phyloP scores from a whole-genome alignment of 1,140 invertebrate species.

The Copidosoma floridanum region DNA sequence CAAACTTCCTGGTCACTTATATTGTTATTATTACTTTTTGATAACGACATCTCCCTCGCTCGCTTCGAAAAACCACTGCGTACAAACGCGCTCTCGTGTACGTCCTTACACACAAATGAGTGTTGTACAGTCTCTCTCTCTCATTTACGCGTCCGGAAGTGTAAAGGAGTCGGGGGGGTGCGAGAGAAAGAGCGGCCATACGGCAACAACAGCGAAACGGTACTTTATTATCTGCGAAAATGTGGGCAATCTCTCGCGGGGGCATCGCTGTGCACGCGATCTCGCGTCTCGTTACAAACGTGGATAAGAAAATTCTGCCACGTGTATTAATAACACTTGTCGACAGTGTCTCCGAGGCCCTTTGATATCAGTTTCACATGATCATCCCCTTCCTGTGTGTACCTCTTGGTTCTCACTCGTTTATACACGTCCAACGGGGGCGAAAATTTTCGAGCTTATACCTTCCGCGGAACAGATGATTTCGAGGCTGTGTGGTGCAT shows the following conservation, averaged over 20 bases:
- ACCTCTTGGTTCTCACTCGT: neutral
- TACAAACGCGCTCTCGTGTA: neutral
- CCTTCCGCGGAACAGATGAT: neutral
- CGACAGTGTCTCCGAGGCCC: neutral
- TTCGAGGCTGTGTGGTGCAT: neutral
- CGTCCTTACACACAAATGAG: too few species aligned
- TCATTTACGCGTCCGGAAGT: too few species aligned
- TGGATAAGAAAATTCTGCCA: conserved; percentile 13
- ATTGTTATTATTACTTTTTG: conserved; percentile 2
- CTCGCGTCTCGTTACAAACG: conserved; percentile 6
- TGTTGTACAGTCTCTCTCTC: too few species aligned
- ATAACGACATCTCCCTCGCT: conserved; percentile 37
- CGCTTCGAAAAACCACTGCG: neutral
- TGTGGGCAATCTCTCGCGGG: conserved; percentile 38
- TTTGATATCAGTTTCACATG: conserved; percentile 15
- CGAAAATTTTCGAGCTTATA: too few species aligned
- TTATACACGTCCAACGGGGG: neutral
- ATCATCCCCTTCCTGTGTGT: neutral
- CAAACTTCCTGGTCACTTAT: conserved; percentile 40
- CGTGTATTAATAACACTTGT: neutral
- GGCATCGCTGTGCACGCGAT: conserved; percentile 30
- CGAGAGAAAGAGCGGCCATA: too few species aligned
- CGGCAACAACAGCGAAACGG: conserved; percentile 36
- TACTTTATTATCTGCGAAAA: conserved; percentile 43
- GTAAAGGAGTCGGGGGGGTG: too few species aligned